Conservation (phyloP, 2,888 invertebrate genomes). For the Coremacera marginata region DNA sequence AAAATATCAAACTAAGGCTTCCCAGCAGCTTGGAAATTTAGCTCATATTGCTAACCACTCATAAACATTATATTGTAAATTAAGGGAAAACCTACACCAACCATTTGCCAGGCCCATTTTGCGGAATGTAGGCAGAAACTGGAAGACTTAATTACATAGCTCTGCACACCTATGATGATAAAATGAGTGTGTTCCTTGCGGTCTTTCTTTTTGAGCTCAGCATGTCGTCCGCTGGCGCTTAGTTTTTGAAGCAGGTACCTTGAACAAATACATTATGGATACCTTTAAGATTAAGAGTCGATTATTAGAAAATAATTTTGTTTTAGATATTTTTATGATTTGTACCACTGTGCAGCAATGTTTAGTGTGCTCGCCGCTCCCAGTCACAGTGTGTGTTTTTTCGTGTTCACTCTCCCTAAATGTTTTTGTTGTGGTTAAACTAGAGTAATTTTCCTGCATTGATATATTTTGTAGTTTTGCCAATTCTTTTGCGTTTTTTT, state of each 20-base stretch:
- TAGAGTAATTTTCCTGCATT: constrained; percentile 20
- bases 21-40: too few relatives aligned
- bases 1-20: too few relatives aligned
- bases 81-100: too few relatives aligned
- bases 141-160: background rate
- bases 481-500: background rate
- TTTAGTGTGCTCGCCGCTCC: constrained; percentile 19
- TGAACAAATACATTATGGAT: background rate
- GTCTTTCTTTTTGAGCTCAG: background rate
- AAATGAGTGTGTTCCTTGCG: background rate
- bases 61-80: too few relatives aligned
- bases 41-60: too few relatives aligned
- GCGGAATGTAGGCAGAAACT: background rate
- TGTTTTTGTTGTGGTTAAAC: constrained; percentile 4
- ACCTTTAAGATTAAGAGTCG: background rate
- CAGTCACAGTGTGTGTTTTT: constrained; percentile 14
- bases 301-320: too few relatives aligned
- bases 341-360: constrained; percentile 28
- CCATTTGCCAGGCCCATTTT: background rate
- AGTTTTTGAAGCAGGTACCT: background rate
- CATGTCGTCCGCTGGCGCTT: background rate
- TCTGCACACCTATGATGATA: background rate
- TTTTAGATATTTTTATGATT: background rate
- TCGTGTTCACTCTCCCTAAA: background rate
- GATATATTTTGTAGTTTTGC: background rate